Evolutionary conservation across 2,888 invertebrate species (phyloP).

Genomic region (Sminthurinus aureus): DNA sequence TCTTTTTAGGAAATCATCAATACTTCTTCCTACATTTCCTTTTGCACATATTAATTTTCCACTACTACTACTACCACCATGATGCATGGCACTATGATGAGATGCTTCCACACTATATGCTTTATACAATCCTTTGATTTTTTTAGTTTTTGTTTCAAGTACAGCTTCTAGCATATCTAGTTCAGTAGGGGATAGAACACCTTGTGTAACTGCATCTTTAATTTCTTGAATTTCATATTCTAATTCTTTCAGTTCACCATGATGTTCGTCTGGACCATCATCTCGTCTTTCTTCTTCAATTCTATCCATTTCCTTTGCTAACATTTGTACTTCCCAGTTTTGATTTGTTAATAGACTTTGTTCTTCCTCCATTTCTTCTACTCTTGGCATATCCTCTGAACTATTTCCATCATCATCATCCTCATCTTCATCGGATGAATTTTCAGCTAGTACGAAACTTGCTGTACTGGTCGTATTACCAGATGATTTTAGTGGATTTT

Average conservation of each 20-base stretch:
- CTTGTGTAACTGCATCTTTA: slow-evolving; percentile 55
- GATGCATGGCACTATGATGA: too few species aligned
- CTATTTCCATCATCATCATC: slow-evolving; percentile 48
- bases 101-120: slow-evolving; percentile 58
- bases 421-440: slow-evolving; percentile 60
- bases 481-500: slow-evolving; percentile 15
- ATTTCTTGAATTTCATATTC: slow-evolving; percentile 59
- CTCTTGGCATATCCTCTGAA: background rate
- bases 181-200: slow-evolving; percentile 59
- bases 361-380: background rate
- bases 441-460: background rate
- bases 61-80: background rate
- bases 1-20: slow-evolving; percentile 49
- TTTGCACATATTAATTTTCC: slow-evolving; percentile 21
- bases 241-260: slow-evolving; percentile 56
- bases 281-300: slow-evolving; percentile 60
- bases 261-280: slow-evolving; percentile 47
- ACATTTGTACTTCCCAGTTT: slow-evolving; percentile 79
- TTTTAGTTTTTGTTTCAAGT: slow-evolving; percentile 56
- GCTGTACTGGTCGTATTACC: background rate
- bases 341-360: slow-evolving; percentile 53
- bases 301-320: slow-evolving; percentile 75
- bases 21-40: slow-evolving; percentile 48
- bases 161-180: slow-evolving; percentile 60
- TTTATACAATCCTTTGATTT: slow-evolving; percentile 58